Evolutionary conservation across 2,113 vertebrate species (phyloP), one percentile per base, ranked within the genome.

Genomic region (Phrynocephalus versicolor): DNA sequence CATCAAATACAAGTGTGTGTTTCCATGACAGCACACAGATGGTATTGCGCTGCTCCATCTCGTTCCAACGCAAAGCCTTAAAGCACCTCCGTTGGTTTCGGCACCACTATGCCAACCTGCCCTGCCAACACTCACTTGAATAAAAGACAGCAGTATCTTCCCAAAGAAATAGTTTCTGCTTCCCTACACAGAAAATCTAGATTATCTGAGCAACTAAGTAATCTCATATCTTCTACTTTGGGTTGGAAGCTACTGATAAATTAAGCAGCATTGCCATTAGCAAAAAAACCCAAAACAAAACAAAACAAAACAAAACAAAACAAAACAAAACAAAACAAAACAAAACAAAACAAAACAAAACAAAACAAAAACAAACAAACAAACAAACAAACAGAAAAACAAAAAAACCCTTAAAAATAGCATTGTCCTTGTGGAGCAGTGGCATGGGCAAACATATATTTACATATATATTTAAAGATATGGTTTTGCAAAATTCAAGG

Each of bases 1-100:
- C 91, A 89, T 89, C 85, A 3, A 80, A 73, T 65, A 90, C 81
- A 88, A 84, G 81, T 77, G 80, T 84, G 60, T 74, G 37, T 83
- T 81, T 51, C 83, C 83, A 51, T 84, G 83, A 41, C 76, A 90
- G 76, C 79, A 60, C 0, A 0, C 13, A 35, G 85, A 9, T 21
- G 5, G 86, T 81, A n/a, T 1, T 85, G 39, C 33, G 57, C 64
- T 60, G 84, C 72, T 87, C 15, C 65, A 81, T 77, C 73, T 88
- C 81, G 76, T 62, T 79, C 71, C 45, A 62, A 25, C 7, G 69
- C n/a, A 74, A 62, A 21, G 78, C 57, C n/a, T 73, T 30, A 55
- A 41, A 78, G 33, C 51, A 64, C 64, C 55, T 81, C 33, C 21
- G 15, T 33, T 25, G 39, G 18, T 62, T 81, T 33, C 14, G 51